Percentiles rank a stretch among this genome's conserved stretches.
Evolutionary conservation across 1,140 invertebrate species (phyloP).

Genomic region (Eriosoma lanigerum): DNA sequence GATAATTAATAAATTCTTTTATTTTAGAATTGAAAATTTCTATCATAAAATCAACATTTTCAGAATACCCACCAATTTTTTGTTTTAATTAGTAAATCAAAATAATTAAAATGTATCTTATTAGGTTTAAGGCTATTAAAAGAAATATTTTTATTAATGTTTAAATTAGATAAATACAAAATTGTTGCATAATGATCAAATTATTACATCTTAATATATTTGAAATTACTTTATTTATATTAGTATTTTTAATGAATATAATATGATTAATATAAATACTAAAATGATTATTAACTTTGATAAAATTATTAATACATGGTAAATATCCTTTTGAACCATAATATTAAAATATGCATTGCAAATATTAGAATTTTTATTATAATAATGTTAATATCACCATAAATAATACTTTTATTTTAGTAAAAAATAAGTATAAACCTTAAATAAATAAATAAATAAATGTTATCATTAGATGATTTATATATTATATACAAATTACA

Average conservation of each 20-base stretch:
- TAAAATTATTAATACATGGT: slow-evolving; percentile 7
- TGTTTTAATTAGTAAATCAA: not conserved
- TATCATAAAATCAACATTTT: not conserved
- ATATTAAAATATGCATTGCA: not conserved
- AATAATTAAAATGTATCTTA: not conserved
- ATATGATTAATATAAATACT: not conserved
- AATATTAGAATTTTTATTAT: not conserved
- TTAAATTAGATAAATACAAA: not conserved
- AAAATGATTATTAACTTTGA: not conserved
- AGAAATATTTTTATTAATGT: not conserved
- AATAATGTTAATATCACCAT: not conserved
- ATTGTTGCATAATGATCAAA: not conserved
- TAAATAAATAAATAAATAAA: not conserved
- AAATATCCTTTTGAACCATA: not conserved
- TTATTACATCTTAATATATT: not conserved
- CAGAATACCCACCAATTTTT: not conserved
- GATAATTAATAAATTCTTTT: not conserved
- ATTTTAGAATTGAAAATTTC: not conserved
- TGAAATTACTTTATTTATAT: not conserved
- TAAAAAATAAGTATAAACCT: not conserved
- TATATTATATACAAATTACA: not conserved
- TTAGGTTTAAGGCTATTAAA: not conserved
- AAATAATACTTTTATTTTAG: not conserved
- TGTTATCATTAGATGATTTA: not conserved
- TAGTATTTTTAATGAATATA: not conserved